Evolutionary conservation across 1,140 invertebrate genomes (phyloP), one percentile per base, ranked within the genome.

Genomic region (Philotrypesis tridentata): DNA sequence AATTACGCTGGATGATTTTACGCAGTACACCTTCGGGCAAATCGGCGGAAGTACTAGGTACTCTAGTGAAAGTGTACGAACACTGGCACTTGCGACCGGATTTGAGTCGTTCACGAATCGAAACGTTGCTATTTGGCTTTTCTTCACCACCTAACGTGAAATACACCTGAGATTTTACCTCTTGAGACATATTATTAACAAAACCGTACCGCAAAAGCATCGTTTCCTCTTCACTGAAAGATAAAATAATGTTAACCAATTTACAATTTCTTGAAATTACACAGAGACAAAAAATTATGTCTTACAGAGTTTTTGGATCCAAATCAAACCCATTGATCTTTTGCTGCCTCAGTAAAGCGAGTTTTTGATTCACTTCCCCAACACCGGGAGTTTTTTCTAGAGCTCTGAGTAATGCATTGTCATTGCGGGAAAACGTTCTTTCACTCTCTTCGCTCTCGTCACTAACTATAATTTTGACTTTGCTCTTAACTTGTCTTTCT

Each of bases 61-160:
- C 84, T 33, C 86, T 85, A 0, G 87, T 87, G 65, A 90, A 90
- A 75, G 86, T 87, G 33, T 87, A 88, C 2, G 88, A 87, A 70
- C 89, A 90, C 48, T 89, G 89, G 81, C 89, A 90, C 33, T 83
- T 88, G 37, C 83, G 85, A 5, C 78, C 79, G 4, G 85, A 77
- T 9, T 82, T 65, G 0, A 85, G 73, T 25, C 84, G 78, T 12
- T 84, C 63, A 27, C 84, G 74, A 21, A 80, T 76, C n/a, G 82
- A 60, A 0, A 71, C 12, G 27, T 87, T 85, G 27, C 2, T 31
- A 85, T 14, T 92, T 91, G 74, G 95, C 84, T 94, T 93, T 68
- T 96, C 95, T 87, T 96, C 94, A 72, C 95, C 95, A n/a, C 96
- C 96, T 17, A 96, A 90, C 12, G 95, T 95, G 87, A 96, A 96